Base-by-base conservation (phyloP, 2,113 vertebrate species). In the Elaphurus davidianus region DNA sequence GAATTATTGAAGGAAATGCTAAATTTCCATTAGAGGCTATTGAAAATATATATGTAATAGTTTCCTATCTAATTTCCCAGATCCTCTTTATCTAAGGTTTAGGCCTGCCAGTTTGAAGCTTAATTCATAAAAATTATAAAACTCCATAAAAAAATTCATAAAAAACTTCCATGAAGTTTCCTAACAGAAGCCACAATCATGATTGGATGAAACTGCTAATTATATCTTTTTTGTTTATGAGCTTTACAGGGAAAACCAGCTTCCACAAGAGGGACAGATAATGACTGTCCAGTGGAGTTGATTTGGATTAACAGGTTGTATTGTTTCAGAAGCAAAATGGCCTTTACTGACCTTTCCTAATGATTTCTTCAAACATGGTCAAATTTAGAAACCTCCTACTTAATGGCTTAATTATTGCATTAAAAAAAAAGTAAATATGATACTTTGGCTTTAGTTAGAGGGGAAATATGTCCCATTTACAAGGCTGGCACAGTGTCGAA, bases 401-500 rank as follows among this genome's bases (percentile, higher is more conserved):
- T 98, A 98, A 98, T 98, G 90, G 60, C 84, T 98, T 98, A 98
- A 98, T 98, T 98, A 98, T 17, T 94, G 40, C 89, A 95, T 95
- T 98, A 94, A 97, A 95, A 97, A 98, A 98, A 98, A 98, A 94
- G 40, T 96, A 99, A 99, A 99, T 98, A 98, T 90, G 97, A 97
- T 98, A 95, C 91, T 98, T 98, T 60, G 91, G 71, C 76, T 96
- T 95, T 88, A 79, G 91, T 95, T 82, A 93, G 98, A 95, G 67
- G 97, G 94, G 96, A 98, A 98, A 97, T 97, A 97, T 81, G 97
- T 94, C 92, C 95, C 97, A 89, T 98, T 98, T 98, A 96, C 91
- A 97, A 93, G 94, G 90, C 91, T 99, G 98, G 97, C 97, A 97
- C 81, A 15, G 43, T 87, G 43, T 98, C 0, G 95, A 97, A 98